Evolutionary conservation across 2,888 invertebrate species (phyloP), one percentile per base, ranked within the genome.

Genomic region (Pammene fasciana): DNA sequence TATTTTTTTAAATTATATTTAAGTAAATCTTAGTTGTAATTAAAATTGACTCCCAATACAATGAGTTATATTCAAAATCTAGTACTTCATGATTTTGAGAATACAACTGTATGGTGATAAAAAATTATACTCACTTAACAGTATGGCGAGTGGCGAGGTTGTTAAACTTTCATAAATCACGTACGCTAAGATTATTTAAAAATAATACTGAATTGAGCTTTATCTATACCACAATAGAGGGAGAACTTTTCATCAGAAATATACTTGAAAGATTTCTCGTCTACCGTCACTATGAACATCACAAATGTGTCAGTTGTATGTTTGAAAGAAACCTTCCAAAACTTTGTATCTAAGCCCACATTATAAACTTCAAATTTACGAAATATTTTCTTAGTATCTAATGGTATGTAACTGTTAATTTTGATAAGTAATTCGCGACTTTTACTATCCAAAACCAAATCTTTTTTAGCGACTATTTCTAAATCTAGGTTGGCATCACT

Each of bases 151-250:
- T n/a, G n/a, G n/a, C n/a, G 26, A 3, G 4, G 26, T 4, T 26
- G 26, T 26, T 18, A 52, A 41, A 41, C 18, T 52, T 38, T 50
- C 13, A 38, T 11, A 34, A 46, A 18, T 60, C 45, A 54, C 45
- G 59, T 52, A 45, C 60, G 11, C 0, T 0, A 26, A 26, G 16
- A 4, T 26, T 8, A 34, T 45, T 59, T 55, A 65, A 14, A 82
- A 11, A 79, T 60, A 18, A 80, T 67, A 71, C 71, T 81, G 62
- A 87, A 87, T 13, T 75, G 70, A 0, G 82, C 79, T 46, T 78
- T 82, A 72, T 88, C 89, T 0, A 85, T 72, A 2, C 90, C 89
- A 7, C 79, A 81, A 50, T 77, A 82, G 26, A 89, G 73, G 0
- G 74, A 70, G 55, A 84, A 84, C 13, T 79, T 74, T 0, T 78